Evolutionary conservation across 1,140 invertebrate species (phyloP).

Genomic region (Teleogryllus occipitalis): DNA sequence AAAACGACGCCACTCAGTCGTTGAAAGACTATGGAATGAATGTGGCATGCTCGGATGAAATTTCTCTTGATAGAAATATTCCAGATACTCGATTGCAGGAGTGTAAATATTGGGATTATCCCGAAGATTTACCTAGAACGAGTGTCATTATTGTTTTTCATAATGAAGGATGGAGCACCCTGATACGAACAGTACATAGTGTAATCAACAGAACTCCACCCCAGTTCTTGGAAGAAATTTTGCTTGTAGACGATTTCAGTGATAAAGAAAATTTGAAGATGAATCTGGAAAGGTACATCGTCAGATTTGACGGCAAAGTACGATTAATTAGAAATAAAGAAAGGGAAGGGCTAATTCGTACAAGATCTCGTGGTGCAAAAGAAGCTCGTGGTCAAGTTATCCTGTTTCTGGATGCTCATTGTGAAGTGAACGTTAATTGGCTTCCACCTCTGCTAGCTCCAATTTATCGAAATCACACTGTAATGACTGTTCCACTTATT

Average conservation of each 20-base stretch:
- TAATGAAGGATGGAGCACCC: constrained; percentile 87
- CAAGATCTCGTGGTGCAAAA: constrained; percentile 70
- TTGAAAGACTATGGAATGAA: constrained; percentile 80
- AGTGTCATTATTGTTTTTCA: constrained; percentile 86
- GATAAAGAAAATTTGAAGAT: constrained; percentile 69
- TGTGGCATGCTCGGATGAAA: constrained; percentile 77
- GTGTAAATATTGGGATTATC: constrained; percentile 51
- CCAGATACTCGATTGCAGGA: constrained; percentile 69
- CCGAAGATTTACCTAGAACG: constrained; percentile 52
- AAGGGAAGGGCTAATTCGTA: constrained; percentile 75
- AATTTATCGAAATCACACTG: constrained; percentile 66
- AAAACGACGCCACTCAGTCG: constrained; percentile 66
- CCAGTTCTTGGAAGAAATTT: constrained; percentile 72
- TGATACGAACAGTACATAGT: constrained; percentile 77
- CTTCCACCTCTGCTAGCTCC: constrained; percentile 76
- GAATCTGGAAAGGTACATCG: constrained; percentile 60
- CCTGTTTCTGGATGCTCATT: constrained; percentile 91
- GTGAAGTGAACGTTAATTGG: constrained; percentile 73
- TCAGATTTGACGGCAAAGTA: constrained; percentile 57
- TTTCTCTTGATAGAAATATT: constrained; percentile 71
- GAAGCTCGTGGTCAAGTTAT: constrained; percentile 71
- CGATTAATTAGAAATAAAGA: constrained; percentile 64
- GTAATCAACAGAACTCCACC: constrained; percentile 74
- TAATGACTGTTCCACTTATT: constrained; percentile 84
- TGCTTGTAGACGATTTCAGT: constrained; percentile 90